Conservation (phyloP, 2,113 vertebrate species). For the Brachirus orientalis region DNA sequence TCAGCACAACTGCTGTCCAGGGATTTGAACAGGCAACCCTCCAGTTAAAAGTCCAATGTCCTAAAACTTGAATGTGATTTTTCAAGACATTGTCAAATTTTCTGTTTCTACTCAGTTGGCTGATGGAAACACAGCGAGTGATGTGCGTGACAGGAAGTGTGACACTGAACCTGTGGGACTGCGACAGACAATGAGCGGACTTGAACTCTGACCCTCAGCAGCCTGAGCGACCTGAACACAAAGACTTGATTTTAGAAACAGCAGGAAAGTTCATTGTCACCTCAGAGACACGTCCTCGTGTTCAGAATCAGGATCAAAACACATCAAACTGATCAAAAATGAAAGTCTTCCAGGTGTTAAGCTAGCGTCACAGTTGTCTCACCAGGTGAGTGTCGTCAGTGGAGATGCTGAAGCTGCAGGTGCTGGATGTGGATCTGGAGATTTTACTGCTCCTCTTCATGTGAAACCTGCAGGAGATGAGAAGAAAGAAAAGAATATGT, state of each 20-base stretch:
- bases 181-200: constrained; percentile 88
- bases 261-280: background rate
- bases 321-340: too few species aligned
- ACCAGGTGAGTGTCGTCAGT: constrained; percentile 89
- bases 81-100: too few species aligned
- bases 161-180: constrained; percentile 89
- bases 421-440: constrained; percentile 92
- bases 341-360: too few species aligned
- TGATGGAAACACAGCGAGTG: background rate
- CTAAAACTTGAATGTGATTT: too few species aligned
- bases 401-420: constrained; percentile 89
- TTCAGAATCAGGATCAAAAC: too few species aligned
- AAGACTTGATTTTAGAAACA: background rate
- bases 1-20: too few species aligned
- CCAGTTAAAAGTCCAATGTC: too few species aligned
- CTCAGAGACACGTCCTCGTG: too few species aligned
- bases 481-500: too few species aligned
- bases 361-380: too few species aligned
- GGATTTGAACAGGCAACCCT: too few species aligned
- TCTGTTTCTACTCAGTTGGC: too few species aligned
- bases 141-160: background rate
- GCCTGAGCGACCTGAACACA: constrained; percentile 59
- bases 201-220: constrained; percentile 82
- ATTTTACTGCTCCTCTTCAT: constrained; percentile 86
- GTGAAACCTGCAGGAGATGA: constrained; percentile 74